Evolutionary conservation across 2,888 invertebrate genomes (phyloP).

Genomic region (Xestia c-nigrum): DNA sequence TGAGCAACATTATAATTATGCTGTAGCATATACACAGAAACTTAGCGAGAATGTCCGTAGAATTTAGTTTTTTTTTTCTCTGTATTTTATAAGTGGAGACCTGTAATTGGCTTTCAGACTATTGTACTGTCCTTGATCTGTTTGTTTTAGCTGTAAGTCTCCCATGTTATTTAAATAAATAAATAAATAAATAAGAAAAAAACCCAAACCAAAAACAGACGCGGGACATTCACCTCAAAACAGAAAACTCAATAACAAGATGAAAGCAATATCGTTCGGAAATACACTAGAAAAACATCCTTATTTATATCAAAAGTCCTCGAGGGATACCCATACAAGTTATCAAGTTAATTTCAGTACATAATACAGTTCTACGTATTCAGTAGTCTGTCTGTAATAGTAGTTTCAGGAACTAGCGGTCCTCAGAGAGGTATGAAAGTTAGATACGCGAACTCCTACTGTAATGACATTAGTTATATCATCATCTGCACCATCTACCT

Average conservation of each 20-base stretch:
- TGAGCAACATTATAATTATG: too few species aligned
- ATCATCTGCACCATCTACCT: too few species aligned
- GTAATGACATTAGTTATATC: not conserved
- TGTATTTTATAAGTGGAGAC: too few species aligned
- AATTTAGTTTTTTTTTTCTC: too few species aligned
- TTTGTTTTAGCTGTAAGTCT: too few species aligned
- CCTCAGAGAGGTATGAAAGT: slow-evolving; percentile 6
- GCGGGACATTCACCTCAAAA: not conserved
- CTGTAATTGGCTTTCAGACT: too few species aligned
- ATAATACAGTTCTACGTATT: slow-evolving; percentile 11
- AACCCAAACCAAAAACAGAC: not conserved
- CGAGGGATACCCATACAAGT: slow-evolving; percentile 3
- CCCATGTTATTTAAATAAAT: too few species aligned
- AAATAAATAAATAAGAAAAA: too few species aligned
- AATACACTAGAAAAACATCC: slow-evolving; percentile 16
- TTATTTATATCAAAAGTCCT: slow-evolving; percentile 22
- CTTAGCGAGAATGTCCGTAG: too few species aligned
- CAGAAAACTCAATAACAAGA: slow-evolving; percentile 23
- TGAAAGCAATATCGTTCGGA: slow-evolving; percentile 20
- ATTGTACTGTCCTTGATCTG: too few species aligned
- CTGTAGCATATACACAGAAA: too few species aligned
- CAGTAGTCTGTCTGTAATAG: slow-evolving; percentile 20
- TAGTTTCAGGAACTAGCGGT: slow-evolving; percentile 13
- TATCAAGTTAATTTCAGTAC: slow-evolving; percentile 14
- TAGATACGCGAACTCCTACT: not conserved